Conservation (phyloP, 2,113 vertebrate genomes). For the Salvator merianae region DNA sequence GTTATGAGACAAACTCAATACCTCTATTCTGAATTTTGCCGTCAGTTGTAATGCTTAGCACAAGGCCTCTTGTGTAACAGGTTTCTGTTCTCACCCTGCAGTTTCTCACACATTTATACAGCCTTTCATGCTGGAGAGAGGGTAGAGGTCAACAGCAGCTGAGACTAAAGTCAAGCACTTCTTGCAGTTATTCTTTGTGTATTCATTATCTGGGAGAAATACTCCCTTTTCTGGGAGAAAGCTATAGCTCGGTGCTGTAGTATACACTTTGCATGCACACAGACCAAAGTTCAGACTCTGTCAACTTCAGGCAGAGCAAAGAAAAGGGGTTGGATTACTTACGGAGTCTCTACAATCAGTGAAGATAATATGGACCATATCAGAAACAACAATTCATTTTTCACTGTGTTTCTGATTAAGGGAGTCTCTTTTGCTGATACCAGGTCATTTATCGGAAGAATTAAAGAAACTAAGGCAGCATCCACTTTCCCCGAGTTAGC, state of each 20-base stretch:
- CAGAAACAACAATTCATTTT: too few species aligned
- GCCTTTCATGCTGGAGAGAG: background rate
- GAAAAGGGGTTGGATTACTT: background rate
- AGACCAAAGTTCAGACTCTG: background rate
- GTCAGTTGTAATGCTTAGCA: background rate
- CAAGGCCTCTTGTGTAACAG: background rate
- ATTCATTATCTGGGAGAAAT: background rate
- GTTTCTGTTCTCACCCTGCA: background rate
- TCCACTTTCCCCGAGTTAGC: too few species aligned
- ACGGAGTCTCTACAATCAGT: too few species aligned
- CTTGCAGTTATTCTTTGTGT: background rate
- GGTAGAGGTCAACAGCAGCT: background rate
- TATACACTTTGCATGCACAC: background rate
- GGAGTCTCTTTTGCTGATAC: too few species aligned
- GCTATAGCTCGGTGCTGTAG: background rate
- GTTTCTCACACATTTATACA: background rate
- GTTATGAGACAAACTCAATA: too few species aligned
- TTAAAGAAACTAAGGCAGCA: too few species aligned
- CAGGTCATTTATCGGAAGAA: too few species aligned
- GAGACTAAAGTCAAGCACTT: background rate
- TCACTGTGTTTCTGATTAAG: too few species aligned
- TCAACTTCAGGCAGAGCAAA: background rate
- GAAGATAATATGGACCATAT: too few species aligned
- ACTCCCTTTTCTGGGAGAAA: background rate
- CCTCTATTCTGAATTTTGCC: background rate